Base-by-base conservation (phyloP, 2,888 invertebrate species). In the Hofmannophila pseudospretella region DNA sequence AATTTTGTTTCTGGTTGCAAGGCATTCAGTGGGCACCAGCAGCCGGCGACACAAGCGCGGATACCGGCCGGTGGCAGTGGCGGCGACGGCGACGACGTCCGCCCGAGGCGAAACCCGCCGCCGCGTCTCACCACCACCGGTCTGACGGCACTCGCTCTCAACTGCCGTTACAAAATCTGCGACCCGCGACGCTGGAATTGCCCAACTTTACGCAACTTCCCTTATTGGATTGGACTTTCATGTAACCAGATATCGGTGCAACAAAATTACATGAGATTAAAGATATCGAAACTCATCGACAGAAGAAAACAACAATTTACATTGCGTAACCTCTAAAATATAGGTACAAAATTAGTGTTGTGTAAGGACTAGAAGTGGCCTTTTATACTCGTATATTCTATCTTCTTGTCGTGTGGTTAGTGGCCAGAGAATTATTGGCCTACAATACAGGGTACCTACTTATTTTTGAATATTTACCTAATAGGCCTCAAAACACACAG, bases 181-280 rank as follows among this genome's bases (percentile, higher is more conserved):
- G 64, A 65, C 51, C 61, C 54, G 65, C 58, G 62, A 58, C 56
- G 56, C 49, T 56, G 61, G 55, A 60, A 62, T 75, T 76, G 49
- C 65, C 55, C 64, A 76, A 72, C 62, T 68, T 77, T 74, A 71
- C 68, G 72, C 69, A 77, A 76, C 62, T 65, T 75, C 73, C 69
- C 68, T 70, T 72, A 70, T 67, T 66, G 58, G 67, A 66, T 65
- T 68, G 58, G 67, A 66, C 65, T 68, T 68, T 72, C 63, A 59
- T 65, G 53, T 39, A 54, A 58, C 52, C 47, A 57, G 52, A 65
- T 59, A 58, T 55, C 50, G 46, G 35, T 40, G 53, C 41, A 39
- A 45, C 32, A 35, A 42, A 41, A 44, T 41, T 23, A 45, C 34
- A 28, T 26, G 34, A 35, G 33, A 31, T 32, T 39, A 33, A 32